These are phyloP conservation scores for Chaetoderma sp. DNA, from an alignment of 2,888 invertebrate species.

Conservation along the genomic window DNA sequence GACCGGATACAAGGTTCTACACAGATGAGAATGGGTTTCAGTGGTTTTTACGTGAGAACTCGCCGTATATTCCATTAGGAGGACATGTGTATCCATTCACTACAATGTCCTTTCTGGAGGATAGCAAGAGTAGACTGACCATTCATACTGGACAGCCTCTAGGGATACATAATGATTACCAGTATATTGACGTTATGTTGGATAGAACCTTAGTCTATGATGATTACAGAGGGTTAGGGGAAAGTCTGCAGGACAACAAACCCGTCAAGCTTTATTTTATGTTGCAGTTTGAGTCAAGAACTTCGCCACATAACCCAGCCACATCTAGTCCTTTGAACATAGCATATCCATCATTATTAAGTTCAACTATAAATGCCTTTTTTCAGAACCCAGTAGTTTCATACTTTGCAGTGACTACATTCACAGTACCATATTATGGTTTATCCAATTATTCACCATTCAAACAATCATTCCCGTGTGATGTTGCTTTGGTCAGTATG, in stretches of 20 bases:
- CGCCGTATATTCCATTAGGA: constrained; percentile 49
- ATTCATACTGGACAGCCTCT: constrained; percentile 62
- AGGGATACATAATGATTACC: constrained; percentile 57
- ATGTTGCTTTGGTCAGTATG: constrained; percentile 48
- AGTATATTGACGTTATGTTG: constrained; percentile 65
- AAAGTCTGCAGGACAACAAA: constrained; percentile 62
- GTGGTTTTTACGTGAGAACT: constrained; percentile 55
- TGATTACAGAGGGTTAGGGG: constrained; percentile 63
- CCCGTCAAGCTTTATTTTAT: constrained; percentile 50
- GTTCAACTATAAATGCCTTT: constrained; percentile 41
- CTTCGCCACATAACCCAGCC: not conserved
- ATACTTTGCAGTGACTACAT: constrained; percentile 43
- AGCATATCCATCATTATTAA: constrained; percentile 48
- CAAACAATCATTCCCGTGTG: constrained; percentile 52
- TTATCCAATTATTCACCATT: constrained; percentile 37
- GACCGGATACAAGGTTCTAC: constrained; percentile 49
- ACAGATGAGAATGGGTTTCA: constrained; percentile 67
- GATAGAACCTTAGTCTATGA: constrained; percentile 62
- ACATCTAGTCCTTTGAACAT: constrained; percentile 10
- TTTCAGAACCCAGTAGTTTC: constrained; percentile 48
- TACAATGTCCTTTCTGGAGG: constrained; percentile 59
- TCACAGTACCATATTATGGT: constrained; percentile 47
- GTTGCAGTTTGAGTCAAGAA: constrained; percentile 50
- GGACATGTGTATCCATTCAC: constrained; percentile 68
- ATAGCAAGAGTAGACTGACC: constrained; percentile 49